Base-by-base conservation (phyloP, 2,888 invertebrate species). In the Monochamus alternatus region DNA sequence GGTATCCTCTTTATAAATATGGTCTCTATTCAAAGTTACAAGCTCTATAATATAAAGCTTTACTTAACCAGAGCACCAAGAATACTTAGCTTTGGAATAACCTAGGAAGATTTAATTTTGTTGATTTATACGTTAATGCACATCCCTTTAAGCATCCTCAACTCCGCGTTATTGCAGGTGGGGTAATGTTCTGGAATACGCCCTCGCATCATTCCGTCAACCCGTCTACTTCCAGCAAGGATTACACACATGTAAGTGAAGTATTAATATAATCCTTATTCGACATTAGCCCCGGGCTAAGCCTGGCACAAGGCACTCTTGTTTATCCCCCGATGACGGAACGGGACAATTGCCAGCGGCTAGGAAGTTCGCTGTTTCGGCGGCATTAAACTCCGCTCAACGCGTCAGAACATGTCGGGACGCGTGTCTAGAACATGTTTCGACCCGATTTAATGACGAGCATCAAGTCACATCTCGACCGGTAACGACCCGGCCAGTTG, bases 261-360 rank as follows among this genome's bases (percentile, higher is more conserved):
- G 74, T 74, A 74, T 74, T 69, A 74, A 74, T 74, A 74, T 64
- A 47, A 58, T 47, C 67, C 64, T 69, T 63, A 64, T 38, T 64
- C 62, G 69, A 69, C 55, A 64, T 22, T 22, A 31, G 60, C 69
- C 31, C 31, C 60, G 58, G 71, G 77, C 77, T 4, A 30, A 77
- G 70, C 65, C 66, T 14, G 52, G 38, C 60, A 55, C 66, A 67
- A 62, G 38, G 63, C 73, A 32, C 31, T 30, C 69, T 59, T 72
- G 67, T 75, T 70, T 66, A 67, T 55, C 64, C 76, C 70, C 65
- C 65, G 44, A 74, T 74, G 74, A 75, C 69, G 74, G 76, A 62
- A 58, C 51, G 64, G 30, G 67, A 70, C 76, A 66, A 75, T 74
- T 73, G 75, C 77, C 71, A 71, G 71, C 67, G 65, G 74, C 72